Evolutionary conservation across 1,140 invertebrate genomes (phyloP), one percentile per base, ranked within the genome.

Genomic region (Agrilus planipennis): DNA sequence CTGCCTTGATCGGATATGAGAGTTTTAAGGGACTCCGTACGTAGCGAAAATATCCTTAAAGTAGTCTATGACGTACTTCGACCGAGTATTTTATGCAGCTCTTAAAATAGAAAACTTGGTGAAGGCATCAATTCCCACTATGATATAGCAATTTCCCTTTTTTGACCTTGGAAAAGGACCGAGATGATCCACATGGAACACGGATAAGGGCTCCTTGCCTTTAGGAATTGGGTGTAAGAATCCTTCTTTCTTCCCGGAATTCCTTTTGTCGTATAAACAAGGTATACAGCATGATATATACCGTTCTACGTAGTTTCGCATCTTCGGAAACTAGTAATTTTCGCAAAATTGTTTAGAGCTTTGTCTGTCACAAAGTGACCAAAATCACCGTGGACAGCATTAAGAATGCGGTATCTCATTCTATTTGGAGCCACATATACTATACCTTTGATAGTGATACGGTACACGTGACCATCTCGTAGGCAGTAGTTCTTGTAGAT

Each of bases 221-320:
- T 57, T 57, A 4, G 41, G 42, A 17, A 53, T 51, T 6, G 39
- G n/a, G 15, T 52, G 42, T 15, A 54, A 28, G 17, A 41, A 48
- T 19, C 49, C 49, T 25, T 53, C 46, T 6, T 6, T 4, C 44
- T 57, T 61, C 3, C 53, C 52, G n/a, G n/a, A n/a, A n/a, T n/a
- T n/a, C n/a, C n/a, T n/a, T n/a, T n/a, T n/a, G n/a, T n/a, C n/a
- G n/a, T n/a, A n/a, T n/a, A n/a, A n/a, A n/a, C n/a, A n/a, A n/a
- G n/a, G n/a, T n/a, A n/a, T n/a, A n/a, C n/a, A n/a, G n/a, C n/a
- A n/a, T n/a, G n/a, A n/a, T n/a, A n/a, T n/a, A n/a, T n/a, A n/a
- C n/a, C n/a, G n/a, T n/a, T n/a, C n/a, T n/a, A n/a, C n/a, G n/a
- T n/a, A n/a, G n/a, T n/a, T n/a, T n/a, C n/a, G n/a, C n/a, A n/a